Conservation (phyloP, 2,113 vertebrate genomes). For the Panthera tigris region DNA sequence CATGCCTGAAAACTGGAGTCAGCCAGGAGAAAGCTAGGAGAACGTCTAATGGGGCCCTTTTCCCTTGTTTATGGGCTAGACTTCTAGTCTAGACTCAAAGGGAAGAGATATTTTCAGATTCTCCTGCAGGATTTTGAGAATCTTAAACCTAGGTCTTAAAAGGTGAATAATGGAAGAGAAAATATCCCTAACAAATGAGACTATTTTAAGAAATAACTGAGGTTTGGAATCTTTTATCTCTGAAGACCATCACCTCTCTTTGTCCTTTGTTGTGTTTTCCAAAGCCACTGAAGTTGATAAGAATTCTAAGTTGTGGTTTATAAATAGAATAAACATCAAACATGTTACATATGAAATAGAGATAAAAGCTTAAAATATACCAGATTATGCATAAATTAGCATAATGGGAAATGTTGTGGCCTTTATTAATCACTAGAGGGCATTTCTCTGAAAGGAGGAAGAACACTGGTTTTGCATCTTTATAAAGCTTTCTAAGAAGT, state of each 20-base stretch:
- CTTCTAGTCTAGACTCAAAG: neutral
- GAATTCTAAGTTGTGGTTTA: neutral
- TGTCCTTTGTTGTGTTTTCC: neutral
- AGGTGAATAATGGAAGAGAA: neutral
- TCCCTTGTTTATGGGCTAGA: neutral
- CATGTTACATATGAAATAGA: neutral
- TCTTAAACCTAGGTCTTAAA: neutral
- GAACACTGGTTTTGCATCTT: neutral
- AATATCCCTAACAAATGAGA: neutral
- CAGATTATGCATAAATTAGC: neutral
- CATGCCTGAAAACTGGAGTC: neutral
- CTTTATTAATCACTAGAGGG: neutral
- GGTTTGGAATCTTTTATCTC: neutral
- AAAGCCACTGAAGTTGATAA: neutral
- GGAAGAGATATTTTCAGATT: neutral
- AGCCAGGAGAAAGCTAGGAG: neutral
- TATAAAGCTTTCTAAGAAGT: slow-evolving; percentile 16
- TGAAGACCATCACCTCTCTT: neutral
- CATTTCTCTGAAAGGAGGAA: slow-evolving; percentile 32
- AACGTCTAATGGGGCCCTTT: rapidly evolving
- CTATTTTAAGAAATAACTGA: neutral
- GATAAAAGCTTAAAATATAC: neutral
- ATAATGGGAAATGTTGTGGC: neutral
- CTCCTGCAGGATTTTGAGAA: neutral
- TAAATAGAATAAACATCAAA: neutral